Evolutionary conservation across 1,140 invertebrate species (phyloP).

Genomic region (Drosophila arawakana): DNA sequence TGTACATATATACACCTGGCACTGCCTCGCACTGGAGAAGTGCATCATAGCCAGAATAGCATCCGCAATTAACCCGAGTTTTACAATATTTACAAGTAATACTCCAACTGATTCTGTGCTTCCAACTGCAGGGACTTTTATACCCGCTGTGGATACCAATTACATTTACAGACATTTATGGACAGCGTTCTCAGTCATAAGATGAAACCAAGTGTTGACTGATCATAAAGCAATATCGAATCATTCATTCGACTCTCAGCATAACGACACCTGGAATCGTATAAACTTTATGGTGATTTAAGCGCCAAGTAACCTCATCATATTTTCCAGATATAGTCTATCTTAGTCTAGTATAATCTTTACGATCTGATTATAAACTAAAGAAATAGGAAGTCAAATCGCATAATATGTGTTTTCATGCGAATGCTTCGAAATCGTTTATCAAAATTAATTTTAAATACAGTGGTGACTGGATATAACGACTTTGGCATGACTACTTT

Average conservation of each 20-base stretch:
- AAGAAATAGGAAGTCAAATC: constrained; percentile 2
- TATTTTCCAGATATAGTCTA: constrained; percentile 18
- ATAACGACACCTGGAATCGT: constrained; percentile 22
- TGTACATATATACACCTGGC: constrained; percentile 37
- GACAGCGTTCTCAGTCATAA: constrained; percentile 5
- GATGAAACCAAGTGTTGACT: constrained; percentile 36
- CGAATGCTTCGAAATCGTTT: too few species aligned
- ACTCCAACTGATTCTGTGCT: constrained; percentile 31
- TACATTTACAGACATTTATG: constrained; percentile 50
- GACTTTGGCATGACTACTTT: too few species aligned
- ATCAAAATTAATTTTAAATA: too few species aligned
- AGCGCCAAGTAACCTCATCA: not conserved
- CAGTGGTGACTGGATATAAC: too few species aligned
- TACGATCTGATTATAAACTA: constrained; percentile 5
- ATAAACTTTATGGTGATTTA: constrained; percentile 25
- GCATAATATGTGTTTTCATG: not conserved
- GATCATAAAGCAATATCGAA: constrained; percentile 62
- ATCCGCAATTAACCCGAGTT: not conserved
- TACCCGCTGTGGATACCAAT: constrained; percentile 29
- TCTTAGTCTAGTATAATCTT: constrained; percentile 20
- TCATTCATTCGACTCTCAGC: constrained; percentile 11
- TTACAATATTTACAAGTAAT: constrained; percentile 21
- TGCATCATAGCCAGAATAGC: not conserved
- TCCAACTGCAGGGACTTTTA: constrained; percentile 39
- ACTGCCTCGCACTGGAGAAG: not conserved